Evolutionary conservation across 1,140 invertebrate genomes (phyloP).

Genomic region (Lasioglossum baleicum): DNA sequence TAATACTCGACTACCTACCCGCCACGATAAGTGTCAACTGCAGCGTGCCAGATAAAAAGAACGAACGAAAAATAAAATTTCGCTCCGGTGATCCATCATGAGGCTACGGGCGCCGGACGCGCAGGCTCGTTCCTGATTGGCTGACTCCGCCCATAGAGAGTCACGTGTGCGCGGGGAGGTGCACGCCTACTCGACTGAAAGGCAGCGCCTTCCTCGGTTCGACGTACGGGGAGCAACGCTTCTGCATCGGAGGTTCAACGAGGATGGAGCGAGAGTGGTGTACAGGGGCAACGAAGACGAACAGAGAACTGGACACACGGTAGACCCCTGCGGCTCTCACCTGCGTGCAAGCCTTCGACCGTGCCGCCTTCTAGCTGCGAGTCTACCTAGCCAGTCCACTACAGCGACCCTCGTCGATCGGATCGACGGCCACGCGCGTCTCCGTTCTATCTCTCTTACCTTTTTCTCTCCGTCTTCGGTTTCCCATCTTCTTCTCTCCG

Average conservation of each 20-base stretch:
- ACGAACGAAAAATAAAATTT: slow-evolving; percentile 77
- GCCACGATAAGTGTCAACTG: slow-evolving; percentile 79
- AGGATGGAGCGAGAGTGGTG: neutral
- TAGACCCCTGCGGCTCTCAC: slow-evolving; percentile 68
- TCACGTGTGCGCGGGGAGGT: slow-evolving; percentile 68
- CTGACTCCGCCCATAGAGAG: slow-evolving; percentile 65
- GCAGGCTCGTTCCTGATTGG: slow-evolving; percentile 70
- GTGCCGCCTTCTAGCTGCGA: slow-evolving; percentile 62
- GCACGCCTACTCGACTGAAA: slow-evolving; percentile 53
- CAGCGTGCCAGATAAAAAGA: slow-evolving; percentile 78
- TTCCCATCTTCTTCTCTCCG: slow-evolving; percentile 16
- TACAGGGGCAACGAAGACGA: neutral
- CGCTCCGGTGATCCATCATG: slow-evolving; percentile 77
- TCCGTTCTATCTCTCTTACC: slow-evolving; percentile 5
- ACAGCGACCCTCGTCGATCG: slow-evolving; percentile 62
- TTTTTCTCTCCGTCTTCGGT: slow-evolving; percentile 14
- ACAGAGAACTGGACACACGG: slow-evolving; percentile 52
- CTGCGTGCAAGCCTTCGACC: slow-evolving; percentile 69
- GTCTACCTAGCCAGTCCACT: slow-evolving; percentile 68
- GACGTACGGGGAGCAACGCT: slow-evolving; percentile 42
- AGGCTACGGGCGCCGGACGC: slow-evolving; percentile 69
- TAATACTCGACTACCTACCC: slow-evolving; percentile 65
- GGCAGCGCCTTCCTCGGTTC: slow-evolving; percentile 48
- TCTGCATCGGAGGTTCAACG: slow-evolving; percentile 8
- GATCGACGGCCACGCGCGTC: slow-evolving; percentile 49